Base-by-base conservation (phyloP, 30 jellyfish, hydroid and myxozoan species). In the Rhopilema esculentum region DNA sequence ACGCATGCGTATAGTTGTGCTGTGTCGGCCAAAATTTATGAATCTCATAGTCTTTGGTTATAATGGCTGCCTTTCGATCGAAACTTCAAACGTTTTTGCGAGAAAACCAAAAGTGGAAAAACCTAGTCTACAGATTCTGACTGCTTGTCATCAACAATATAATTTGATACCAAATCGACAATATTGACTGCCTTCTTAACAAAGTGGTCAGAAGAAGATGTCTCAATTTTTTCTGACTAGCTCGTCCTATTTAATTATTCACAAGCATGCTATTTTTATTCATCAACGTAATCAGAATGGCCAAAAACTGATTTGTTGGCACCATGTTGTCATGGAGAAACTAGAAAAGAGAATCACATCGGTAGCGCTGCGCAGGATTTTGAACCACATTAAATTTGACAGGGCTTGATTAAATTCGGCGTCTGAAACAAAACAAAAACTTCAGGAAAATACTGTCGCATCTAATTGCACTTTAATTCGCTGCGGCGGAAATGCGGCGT, bases 1-100 rank as follows among this genome's bases (percentile, higher is more conserved):
- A 64, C 74, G 74, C 74, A 64, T 21, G 51, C 80, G 80, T 69
- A 69, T 29, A 69, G 53, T 26, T 69, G 80, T 69, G 80, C 30
- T 69, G 6, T 69, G 63, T 61, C 61, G 63, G 80, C 80, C 80
- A 69, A 69, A 16, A 69, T 26, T 69, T 69, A 63, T 63, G 17
- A 19, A 24, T 63, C 72, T 63, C n/a, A 63, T 63, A 63, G 72
- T 63, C 28, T 63, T 63, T 63, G 72, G 72, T 63, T 2, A 63
- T 18, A 63, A 63, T 63, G 72, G 72, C 72, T 40, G 57, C 57
- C 57, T 40, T 40, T 40, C 57, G 57, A 40, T 12, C 57, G 57
- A 40, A 40, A 40, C 57, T 40, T 40, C 12, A 6, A n/a, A 40
- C 57, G 57, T 40, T 40, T 40, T 40, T 40, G 57, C 57, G 6